Base-by-base conservation (phyloP, 2,888 invertebrate species). In the Halocaridina rubra region DNA sequence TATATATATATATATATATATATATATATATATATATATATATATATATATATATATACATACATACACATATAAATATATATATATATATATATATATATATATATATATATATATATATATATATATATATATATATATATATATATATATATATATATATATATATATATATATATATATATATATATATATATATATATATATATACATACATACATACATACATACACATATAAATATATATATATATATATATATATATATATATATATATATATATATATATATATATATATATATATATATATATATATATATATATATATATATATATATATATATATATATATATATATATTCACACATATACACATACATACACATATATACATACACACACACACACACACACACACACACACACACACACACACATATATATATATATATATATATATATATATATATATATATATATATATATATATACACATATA, bases 11-110 rank as follows among this genome's bases (percentile, higher is more conserved):
- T 16, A 46, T 1, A 76, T 30, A 57, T 29, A 76, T 29, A 27
- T 29, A 57, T 30, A 57, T 13, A 75, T 59, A 27, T 59, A 75
- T 59, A 27, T 59, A 75, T 59, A 27, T 59, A 75, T 59, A 57
- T 59, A 75, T 75, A 29, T 75, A 75, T 75, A 57, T 57, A 75
- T 57, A 57, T 57, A 57, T 57, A 57, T 57, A 75, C 57, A 57
- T 75, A 57, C 24, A 27, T 57, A 57, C 29, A 27, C 29, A 29
- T 75, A 4, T 74, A 53, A 22, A 24, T 57, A 59, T 57, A 22
- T 57, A 59, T 75, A 29, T 57, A 59, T 75, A 3, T 74, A 53
- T 39, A 1, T 24, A 24, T 46, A 13, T 39, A 24, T 74, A 8
- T 1, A 24, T 39, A 46, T 39, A 24, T 24, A n/a, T 74, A 46